phyloP scores from a whole-genome alignment of 2,888 invertebrate species.

The Metallyticus violacea region DNA sequence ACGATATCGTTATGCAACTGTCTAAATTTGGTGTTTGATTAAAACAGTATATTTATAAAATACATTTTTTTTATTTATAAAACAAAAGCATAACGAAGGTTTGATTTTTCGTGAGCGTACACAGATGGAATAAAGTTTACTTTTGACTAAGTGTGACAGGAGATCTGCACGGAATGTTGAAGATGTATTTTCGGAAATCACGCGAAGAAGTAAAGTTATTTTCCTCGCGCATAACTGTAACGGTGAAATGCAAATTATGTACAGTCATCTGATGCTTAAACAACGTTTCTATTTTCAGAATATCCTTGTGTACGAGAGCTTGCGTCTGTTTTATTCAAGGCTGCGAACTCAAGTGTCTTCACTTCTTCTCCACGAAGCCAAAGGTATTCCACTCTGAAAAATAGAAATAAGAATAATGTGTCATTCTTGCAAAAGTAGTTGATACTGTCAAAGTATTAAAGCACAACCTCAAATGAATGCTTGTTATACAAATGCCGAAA shows the following conservation, averaged over 20 bases:
- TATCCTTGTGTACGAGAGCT: background rate
- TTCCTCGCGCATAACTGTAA: no score
- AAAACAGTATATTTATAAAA: no score
- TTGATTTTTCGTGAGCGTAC: background rate
- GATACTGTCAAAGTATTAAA: no score
- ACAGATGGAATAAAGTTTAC: background rate
- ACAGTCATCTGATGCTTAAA: background rate
- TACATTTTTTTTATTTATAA: no score
- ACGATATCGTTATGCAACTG: no score
- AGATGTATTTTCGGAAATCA: background rate
- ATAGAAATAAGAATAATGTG: background rate
- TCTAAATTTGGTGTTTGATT: no score
- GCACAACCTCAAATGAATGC: no score
- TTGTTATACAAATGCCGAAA: no score
- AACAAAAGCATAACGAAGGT: no score
- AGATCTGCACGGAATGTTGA: background rate
- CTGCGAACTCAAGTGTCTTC: background rate
- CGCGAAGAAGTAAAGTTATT: background rate
- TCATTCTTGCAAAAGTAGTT: no score
- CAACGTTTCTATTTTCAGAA: background rate
- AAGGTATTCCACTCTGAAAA: constrained; percentile 28
- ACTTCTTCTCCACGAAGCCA: constrained; percentile 22
- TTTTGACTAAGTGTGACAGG: background rate
- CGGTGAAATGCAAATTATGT: background rate
- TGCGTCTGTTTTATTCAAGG: background rate